Evolutionary conservation across 2,113 vertebrate species (phyloP).

Genomic region (Trachemys scripta): DNA sequence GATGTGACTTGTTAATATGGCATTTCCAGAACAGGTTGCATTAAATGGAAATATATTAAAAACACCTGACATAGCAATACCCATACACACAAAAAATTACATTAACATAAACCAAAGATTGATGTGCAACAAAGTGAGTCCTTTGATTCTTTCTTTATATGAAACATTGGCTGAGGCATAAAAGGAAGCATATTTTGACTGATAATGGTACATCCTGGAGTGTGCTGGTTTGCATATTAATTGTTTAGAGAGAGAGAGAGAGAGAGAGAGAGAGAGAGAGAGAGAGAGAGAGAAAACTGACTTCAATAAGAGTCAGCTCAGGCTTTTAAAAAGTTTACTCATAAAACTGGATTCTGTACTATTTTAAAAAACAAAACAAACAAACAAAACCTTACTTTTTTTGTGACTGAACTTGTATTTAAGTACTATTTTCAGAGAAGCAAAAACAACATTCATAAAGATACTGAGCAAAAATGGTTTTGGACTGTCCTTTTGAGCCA

Average conservation of each 20-base stretch:
- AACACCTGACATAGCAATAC: not conserved
- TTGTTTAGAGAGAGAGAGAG: not conserved
- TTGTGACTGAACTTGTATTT: not conserved
- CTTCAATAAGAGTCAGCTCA: not conserved
- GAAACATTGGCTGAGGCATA: not conserved
- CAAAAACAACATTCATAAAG: not conserved
- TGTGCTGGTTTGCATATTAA: not conserved
- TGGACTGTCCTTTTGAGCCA: not conserved
- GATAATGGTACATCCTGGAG: conserved; percentile 36
- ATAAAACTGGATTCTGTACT: not conserved
- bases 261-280: not conserved
- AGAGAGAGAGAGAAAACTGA: not conserved
- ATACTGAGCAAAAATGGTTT: not conserved
- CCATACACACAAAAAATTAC: not conserved
- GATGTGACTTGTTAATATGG: not conserved
- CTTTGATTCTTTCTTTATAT: not conserved
- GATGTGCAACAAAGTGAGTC: not conserved
- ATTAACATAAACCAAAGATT: conserved; percentile 4
- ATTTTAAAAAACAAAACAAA: too few relatives aligned
- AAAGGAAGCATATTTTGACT: not conserved
- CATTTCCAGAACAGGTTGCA: not conserved
- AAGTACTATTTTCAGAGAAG: not conserved
- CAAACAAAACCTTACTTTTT: not conserved
- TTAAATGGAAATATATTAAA: not conserved
- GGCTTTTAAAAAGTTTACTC: not conserved